Conservation (phyloP, 2,888 invertebrate species). For the Conchocele bisecta region DNA sequence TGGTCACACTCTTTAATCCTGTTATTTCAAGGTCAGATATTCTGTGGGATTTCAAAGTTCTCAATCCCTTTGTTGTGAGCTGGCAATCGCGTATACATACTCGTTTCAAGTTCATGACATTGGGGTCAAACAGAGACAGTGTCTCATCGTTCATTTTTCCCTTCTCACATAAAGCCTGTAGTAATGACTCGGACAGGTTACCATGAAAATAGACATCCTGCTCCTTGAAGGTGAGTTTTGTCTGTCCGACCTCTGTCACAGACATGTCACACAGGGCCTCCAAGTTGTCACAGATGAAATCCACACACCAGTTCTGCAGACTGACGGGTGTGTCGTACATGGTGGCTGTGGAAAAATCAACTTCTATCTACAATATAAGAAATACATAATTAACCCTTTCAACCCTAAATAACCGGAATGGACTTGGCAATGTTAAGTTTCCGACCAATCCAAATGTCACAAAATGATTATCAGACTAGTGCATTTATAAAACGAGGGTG, state of each 20-base stretch:
- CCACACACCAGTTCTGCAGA: conserved; percentile 87
- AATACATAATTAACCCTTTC: no score
- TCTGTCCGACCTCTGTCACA: conserved; percentile 42
- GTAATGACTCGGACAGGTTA: conserved; percentile 76
- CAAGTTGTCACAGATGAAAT: conserved; percentile 87
- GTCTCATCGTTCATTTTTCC: conserved; percentile 86
- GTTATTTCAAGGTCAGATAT: conserved; percentile 86
- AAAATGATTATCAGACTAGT: no score
- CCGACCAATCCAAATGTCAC: no score
- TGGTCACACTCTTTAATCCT: conserved; percentile 85
- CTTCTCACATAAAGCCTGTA: conserved; percentile 85
- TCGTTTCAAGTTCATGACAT: conserved; percentile 85
- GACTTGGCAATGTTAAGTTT: no score
- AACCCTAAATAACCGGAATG: no score
- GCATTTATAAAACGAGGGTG: no score
- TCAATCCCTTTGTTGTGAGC: conserved; percentile 86
- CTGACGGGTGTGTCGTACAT: conserved; percentile 87
- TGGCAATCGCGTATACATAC: conserved; percentile 86
- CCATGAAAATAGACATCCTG: conserved; percentile 77
- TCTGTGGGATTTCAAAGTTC: conserved; percentile 86
- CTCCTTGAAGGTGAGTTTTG: conserved; percentile 74
- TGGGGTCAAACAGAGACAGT: conserved; percentile 86
- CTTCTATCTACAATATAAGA: no score
- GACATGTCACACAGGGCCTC: conserved; percentile 83
- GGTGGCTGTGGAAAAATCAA: no score